Conservation (phyloP, 2,797 vertebrate genomes). For the Gorsachius magnificus region DNA sequence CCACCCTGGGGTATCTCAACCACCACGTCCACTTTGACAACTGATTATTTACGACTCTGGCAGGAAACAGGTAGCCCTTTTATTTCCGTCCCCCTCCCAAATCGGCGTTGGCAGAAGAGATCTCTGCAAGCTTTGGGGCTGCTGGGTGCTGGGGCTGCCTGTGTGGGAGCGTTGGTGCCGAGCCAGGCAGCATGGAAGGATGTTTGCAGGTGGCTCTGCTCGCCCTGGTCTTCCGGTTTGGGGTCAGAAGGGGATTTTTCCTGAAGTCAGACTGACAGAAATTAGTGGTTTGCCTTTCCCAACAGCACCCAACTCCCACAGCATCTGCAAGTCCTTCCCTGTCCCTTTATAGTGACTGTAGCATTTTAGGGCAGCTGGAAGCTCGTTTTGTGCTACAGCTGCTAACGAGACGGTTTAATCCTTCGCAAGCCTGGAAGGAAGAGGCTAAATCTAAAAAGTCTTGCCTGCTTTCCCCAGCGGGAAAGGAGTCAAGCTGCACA, state of each 20-base stretch:
- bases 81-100: not conserved
- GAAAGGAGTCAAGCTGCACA: not conserved
- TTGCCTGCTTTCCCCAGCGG: not conserved
- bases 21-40: not conserved
- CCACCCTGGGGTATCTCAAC: not conserved
- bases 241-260: not conserved
- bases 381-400: not conserved
- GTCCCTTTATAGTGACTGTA: not conserved
- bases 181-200: not conserved
- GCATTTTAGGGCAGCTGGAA: not conserved
- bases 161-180: not conserved
- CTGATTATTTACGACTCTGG: not conserved
- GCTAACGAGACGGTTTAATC: not conserved
- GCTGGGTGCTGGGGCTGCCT: not conserved
- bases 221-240: not conserved
- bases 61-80: not conserved
- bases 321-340: not conserved
- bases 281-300: not conserved
- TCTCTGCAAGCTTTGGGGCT: not conserved
- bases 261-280: not conserved
- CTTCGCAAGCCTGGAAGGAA: not conserved
- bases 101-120: not conserved
- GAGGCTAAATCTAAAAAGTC: not conserved
- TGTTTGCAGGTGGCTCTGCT: not conserved
- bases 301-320: not conserved